Evolutionary conservation across 1,140 invertebrate genomes (phyloP).

Genomic region (Sycophaga agraensis): DNA sequence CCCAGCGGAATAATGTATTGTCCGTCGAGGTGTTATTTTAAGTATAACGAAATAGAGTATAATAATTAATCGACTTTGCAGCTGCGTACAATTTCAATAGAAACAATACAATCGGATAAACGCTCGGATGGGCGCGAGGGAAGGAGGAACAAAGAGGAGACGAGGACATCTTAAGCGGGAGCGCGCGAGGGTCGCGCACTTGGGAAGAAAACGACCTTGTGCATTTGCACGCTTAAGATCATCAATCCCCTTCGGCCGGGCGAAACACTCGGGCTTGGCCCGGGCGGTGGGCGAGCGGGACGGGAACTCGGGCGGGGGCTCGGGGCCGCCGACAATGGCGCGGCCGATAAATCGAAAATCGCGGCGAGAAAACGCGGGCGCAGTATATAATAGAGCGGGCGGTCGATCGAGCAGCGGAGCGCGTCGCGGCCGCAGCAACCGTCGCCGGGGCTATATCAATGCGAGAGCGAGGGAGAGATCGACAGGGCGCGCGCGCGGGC

Average conservation of each 20-base stretch:
- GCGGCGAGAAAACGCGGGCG: neutral
- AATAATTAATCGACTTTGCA: no score
- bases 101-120: no score
- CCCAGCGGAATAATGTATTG: no score
- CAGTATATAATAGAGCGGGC: no score
- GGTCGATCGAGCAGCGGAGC: constrained; percentile 4
- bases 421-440: constrained; percentile 45
- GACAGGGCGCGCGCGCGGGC: constrained; percentile 50
- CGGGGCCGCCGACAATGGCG: neutral
- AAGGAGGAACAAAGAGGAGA: no score
- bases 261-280: neutral
- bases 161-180: no score
- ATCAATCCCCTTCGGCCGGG: neutral
- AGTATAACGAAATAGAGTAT: no score
- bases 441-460: constrained; percentile 55
- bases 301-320: neutral
- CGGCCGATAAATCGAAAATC: constrained; percentile 4
- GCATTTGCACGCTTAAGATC: neutral
- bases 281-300: neutral
- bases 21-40: no score
- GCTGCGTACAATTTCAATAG: no score
- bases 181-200: no score
- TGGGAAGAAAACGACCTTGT: neutral
- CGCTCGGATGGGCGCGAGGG: no score
- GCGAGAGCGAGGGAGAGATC: constrained; percentile 44